Conservation (phyloP, 2,888 invertebrate genomes). For the Drosophila quasianomalipes region DNA sequence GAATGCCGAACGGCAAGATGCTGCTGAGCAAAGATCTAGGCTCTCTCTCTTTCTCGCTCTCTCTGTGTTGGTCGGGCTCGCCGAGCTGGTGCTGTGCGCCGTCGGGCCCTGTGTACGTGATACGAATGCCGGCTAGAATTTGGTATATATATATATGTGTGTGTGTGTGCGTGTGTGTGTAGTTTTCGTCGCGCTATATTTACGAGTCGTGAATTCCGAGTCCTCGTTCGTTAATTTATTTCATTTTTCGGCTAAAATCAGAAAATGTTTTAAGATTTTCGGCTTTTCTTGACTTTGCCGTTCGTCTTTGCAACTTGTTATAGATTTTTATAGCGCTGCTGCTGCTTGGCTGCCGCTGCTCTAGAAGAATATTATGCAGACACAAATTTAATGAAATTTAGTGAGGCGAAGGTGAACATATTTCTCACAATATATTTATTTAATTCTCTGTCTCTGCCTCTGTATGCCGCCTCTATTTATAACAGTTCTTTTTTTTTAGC, state of each 20-base stretch:
- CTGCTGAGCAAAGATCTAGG: slow-evolving; percentile 19
- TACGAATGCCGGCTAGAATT: slow-evolving; percentile 17
- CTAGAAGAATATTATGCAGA: slow-evolving; percentile 17
- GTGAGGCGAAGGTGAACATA: slow-evolving; percentile 27
- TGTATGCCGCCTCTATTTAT: slow-evolving; percentile 35
- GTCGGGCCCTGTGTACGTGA: slow-evolving; percentile 32
- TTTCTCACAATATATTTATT: slow-evolving; percentile 10
- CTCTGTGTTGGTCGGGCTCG: slow-evolving; percentile 3
- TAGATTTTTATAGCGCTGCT: slow-evolving; percentile 22
- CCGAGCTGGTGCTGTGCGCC: slow-evolving; percentile 1
- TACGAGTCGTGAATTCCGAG: slow-evolving; percentile 24
- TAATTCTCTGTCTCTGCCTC: not conserved
- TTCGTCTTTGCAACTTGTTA: slow-evolving; percentile 10
- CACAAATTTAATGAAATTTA: slow-evolving; percentile 14
- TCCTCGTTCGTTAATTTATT: slow-evolving; percentile 28
- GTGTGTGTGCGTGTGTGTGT: not conserved
- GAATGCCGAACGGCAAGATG: slow-evolving; percentile 20
- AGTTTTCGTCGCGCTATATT: slow-evolving; percentile 9
- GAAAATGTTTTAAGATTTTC: slow-evolving; percentile 18
- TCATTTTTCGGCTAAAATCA: slow-evolving; percentile 6
- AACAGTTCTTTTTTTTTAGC: slow-evolving; percentile 4
- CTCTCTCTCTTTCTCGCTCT: slow-evolving; percentile 3
- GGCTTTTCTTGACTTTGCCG: slow-evolving; percentile 8
- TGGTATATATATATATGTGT: not conserved
- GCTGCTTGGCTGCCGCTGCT: slow-evolving; percentile 1